Conservation (phyloP, 2,113 vertebrate species). For the Bufo gargarizans region DNA sequence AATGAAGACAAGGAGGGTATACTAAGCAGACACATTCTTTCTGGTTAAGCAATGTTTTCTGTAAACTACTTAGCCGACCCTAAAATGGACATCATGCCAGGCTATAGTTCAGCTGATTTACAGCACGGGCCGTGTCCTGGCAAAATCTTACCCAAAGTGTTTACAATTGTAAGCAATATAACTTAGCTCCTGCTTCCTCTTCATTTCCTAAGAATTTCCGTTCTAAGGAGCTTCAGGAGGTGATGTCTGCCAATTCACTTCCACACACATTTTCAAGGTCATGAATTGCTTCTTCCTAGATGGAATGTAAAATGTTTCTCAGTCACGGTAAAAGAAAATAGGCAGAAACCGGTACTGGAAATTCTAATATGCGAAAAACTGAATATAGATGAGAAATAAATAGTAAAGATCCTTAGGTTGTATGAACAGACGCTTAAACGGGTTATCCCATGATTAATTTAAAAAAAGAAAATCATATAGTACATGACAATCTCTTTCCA, state of each 20-base stretch:
- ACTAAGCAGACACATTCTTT: constrained; percentile 15
- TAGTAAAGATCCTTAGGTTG: background rate
- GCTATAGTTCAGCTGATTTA: constrained; percentile 20
- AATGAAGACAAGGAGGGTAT: background rate
- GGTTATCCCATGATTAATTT: too few species aligned
- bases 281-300: background rate
- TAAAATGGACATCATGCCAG: constrained; percentile 9
- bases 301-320: background rate
- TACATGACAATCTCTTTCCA: too few species aligned
- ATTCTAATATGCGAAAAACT: background rate
- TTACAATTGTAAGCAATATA: background rate
- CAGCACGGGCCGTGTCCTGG: too few species aligned
- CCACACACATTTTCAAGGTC: background rate
- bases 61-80: constrained; percentile 13
- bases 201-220: background rate
- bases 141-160: background rate
- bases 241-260: constrained; percentile 2
- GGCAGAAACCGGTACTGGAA: too few species aligned
- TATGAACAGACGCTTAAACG: background rate
- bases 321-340: background rate
- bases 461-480: too few species aligned
- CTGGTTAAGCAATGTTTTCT: background rate
- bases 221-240: background rate
- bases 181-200: background rate
- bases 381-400: background rate